phyloP scores from a whole-genome alignment of 2,888 invertebrate species.

The Taphrorychus bicolor region DNA sequence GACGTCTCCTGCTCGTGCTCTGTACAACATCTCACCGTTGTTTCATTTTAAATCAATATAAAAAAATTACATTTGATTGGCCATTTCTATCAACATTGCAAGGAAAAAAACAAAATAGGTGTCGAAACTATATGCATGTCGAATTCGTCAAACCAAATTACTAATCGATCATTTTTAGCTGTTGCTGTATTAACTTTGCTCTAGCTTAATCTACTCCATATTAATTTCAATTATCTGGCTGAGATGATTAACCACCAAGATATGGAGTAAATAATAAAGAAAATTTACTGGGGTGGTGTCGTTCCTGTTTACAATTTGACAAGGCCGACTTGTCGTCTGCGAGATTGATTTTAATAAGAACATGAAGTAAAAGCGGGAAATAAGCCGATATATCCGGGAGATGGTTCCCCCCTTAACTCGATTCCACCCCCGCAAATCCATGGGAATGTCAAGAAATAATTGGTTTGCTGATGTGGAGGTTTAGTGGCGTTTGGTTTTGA shows the following conservation, averaged over 20 bases:
- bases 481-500: conserved; percentile 20
- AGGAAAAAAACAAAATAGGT: too few relatives aligned
- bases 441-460: conserved; percentile 41
- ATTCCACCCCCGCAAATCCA: conserved; percentile 22
- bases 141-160: too few relatives aligned
- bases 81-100: too few relatives aligned
- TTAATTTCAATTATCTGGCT: too few relatives aligned
- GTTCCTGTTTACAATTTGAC: conserved; percentile 33
- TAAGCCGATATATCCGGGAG: conserved; percentile 40
- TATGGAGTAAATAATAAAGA: conserved; percentile 1
- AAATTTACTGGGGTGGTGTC: conserved; percentile 5
- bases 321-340: conserved; percentile 35
- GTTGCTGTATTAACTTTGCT: too few relatives aligned
- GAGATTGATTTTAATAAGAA: conserved; percentile 42
- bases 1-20: too few relatives aligned
- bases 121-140: too few relatives aligned
- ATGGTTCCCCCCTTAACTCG: conserved; percentile 25
- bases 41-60: too few relatives aligned
- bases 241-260: not conserved
- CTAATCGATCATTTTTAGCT: too few relatives aligned
- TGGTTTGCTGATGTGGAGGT: conserved; percentile 35
- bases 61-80: too few relatives aligned
- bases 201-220: too few relatives aligned
- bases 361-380: conserved; percentile 39
- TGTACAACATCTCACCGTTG: too few relatives aligned